Evolutionary conservation across 2,113 vertebrate genomes (phyloP).

Genomic region (Mobula birostris): DNA sequence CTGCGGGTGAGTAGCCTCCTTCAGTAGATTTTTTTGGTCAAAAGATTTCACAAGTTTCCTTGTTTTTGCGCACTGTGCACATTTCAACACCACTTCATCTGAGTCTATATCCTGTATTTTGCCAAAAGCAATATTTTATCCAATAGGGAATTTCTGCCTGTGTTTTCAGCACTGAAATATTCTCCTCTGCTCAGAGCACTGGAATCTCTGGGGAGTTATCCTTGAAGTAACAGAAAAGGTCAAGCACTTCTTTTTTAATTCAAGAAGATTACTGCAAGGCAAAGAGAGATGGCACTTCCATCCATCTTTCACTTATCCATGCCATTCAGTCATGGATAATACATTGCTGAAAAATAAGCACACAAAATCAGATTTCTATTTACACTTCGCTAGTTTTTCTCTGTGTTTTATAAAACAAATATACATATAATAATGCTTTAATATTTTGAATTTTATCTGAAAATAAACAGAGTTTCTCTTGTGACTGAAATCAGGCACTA

Average conservation of each 20-base stretch:
- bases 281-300: background rate
- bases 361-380: background rate
- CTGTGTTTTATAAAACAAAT: too few species aligned
- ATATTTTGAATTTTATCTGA: background rate
- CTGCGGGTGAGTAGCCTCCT: slow-evolving; percentile 65
- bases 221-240: background rate
- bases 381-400: background rate
- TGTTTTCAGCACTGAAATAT: background rate
- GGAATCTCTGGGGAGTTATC: background rate
- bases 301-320: background rate
- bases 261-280: background rate
- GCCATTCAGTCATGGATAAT: background rate
- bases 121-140: background rate
- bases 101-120: background rate
- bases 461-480: background rate
- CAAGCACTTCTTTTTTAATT: background rate
- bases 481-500: background rate
- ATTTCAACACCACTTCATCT: background rate
- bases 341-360: background rate
- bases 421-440: too few species aligned
- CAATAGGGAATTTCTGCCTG: background rate
- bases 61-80: background rate
- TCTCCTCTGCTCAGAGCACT: too few species aligned
- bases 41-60: background rate
- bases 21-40: background rate